Conservation (phyloP, 2,888 invertebrate genomes). For the Chymomyza procnemis region DNA sequence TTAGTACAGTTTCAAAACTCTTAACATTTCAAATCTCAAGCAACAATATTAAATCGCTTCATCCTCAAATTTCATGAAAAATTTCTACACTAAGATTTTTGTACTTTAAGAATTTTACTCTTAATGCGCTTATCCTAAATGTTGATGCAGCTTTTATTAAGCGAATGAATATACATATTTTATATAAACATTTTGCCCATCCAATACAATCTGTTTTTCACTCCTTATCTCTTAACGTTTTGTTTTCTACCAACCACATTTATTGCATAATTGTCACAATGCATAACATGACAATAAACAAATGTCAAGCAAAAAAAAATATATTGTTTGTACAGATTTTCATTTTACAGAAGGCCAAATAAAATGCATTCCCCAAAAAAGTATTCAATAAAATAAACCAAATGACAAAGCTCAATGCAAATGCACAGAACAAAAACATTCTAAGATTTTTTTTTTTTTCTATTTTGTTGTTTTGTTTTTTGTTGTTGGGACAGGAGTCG, state of each 20-base stretch:
- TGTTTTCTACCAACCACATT: not conserved
- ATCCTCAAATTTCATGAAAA: no score
- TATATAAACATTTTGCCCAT: conserved; percentile 17
- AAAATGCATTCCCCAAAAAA: conserved; percentile 24
- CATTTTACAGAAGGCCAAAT: conserved; percentile 58
- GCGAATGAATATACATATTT: not conserved
- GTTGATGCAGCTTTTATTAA: not conserved
- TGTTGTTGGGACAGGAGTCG: conserved; percentile 32
- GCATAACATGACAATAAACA: conserved; percentile 66
- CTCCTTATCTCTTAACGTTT: not conserved
- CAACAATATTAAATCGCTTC: no score
- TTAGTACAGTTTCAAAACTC: no score
- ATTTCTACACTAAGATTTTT: no score
- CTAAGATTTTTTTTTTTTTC: conserved; percentile 18
- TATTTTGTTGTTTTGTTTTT: conserved; percentile 8
- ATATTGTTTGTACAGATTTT: conserved; percentile 59
- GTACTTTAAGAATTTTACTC: no score
- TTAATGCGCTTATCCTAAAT: no score
- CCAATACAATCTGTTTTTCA: conserved; percentile 20
- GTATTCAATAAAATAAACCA: conserved; percentile 21
- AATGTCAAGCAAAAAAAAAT: conserved; percentile 62
- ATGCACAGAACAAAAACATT: conserved; percentile 1
- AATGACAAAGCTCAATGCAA: conserved; percentile 4
- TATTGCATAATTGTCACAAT: conserved; percentile 26
- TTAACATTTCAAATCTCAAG: no score